These are phyloP conservation scores for Linyphia triangularis DNA, from an alignment of 2,888 invertebrate genomes.

Conservation along the genomic window DNA sequence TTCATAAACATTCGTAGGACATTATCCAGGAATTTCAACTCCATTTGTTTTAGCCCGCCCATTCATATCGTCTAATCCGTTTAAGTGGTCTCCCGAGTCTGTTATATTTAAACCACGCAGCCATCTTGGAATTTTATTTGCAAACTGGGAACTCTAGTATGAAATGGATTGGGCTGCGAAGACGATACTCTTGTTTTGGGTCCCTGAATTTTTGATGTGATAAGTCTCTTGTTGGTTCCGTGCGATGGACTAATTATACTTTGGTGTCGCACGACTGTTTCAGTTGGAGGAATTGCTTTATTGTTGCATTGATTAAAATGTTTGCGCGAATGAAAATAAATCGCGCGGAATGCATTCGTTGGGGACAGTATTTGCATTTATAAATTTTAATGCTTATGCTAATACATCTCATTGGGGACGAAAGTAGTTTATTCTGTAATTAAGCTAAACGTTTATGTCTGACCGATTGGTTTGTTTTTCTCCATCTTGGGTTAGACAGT, in stretches of 20 bases:
- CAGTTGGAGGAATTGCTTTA: neutral
- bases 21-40: slow-evolving; percentile 61
- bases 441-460: neutral
- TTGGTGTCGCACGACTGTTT: neutral
- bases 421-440: neutral
- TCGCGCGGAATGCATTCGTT: neutral
- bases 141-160: neutral
- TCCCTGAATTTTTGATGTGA: slow-evolving; percentile 1
- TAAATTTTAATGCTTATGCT: slow-evolving; percentile 2
- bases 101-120: slow-evolving; percentile 38
- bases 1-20: slow-evolving; percentile 67
- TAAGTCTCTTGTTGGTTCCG: neutral
- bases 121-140: slow-evolving; percentile 43
- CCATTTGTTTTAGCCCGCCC: slow-evolving; percentile 54
- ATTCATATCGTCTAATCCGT: slow-evolving; percentile 62
- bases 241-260: neutral
- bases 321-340: neutral
- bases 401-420: neutral
- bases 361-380: neutral
- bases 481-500: neutral
- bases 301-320: neutral
- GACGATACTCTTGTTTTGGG: neutral
- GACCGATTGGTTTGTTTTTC: neutral
- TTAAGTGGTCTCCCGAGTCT: slow-evolving; percentile 47
- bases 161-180: neutral